Conservation (phyloP, 2,888 invertebrate species). For the Stictocephala bisonia region DNA sequence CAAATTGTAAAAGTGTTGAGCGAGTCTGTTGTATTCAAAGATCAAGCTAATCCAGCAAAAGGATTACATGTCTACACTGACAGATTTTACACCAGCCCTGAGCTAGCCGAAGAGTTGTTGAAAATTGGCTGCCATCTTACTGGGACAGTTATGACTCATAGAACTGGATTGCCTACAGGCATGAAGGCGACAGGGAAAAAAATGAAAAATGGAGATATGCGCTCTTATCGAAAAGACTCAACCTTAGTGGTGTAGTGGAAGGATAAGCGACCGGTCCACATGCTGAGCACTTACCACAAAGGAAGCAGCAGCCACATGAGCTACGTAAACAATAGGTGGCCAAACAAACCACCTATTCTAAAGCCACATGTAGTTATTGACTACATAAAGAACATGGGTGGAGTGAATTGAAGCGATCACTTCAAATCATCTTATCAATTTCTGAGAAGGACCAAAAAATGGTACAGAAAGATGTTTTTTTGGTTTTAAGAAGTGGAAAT, state of each 20-base stretch:
- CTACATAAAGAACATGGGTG: constrained; percentile 4
- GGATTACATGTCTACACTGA: constrained; percentile 1
- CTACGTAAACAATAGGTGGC: constrained; percentile 4
- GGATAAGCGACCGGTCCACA: constrained; percentile 10
- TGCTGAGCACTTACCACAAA: background rate
- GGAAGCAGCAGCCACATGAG: constrained; percentile 6
- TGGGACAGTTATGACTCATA: background rate
- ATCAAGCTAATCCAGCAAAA: background rate
- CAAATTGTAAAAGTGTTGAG: background rate
- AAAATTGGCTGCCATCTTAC: background rate
- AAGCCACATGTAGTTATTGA: constrained; percentile 13
- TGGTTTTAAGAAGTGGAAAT: background rate
- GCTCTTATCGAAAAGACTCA: background rate
- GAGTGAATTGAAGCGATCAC: constrained; percentile 20
- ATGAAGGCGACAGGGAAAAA: constrained; percentile 5
- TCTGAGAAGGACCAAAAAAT: constrained; percentile 7
- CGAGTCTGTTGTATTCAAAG: background rate
- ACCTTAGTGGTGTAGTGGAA: constrained; percentile 17
- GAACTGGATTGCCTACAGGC: background rate
- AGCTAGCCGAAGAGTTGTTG: background rate
- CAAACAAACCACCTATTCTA: constrained; percentile 1
- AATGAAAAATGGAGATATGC: constrained; percentile 1
- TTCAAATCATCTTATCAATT: constrained; percentile 9
- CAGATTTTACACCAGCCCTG: constrained; percentile 17
- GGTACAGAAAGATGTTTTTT: constrained; percentile 13